Percentiles rank a stretch among this genome's conserved stretches.
phyloP scores from a whole-genome alignment of 2,888 invertebrate genomes.

The Lasius platythorax region DNA sequence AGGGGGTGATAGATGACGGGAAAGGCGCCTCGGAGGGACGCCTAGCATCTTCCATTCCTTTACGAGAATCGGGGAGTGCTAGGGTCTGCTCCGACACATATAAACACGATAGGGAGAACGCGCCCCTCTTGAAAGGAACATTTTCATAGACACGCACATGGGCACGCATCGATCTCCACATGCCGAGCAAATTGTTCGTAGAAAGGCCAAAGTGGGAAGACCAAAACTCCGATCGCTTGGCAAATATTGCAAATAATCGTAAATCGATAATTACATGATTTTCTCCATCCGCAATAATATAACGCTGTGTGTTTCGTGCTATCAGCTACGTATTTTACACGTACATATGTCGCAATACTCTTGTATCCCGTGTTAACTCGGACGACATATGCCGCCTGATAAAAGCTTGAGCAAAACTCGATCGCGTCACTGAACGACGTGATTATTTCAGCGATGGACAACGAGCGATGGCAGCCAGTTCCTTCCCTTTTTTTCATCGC shows the following conservation, averaged over 20 bases:
- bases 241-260: constrained; percentile 33
- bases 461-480: not conserved
- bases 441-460: not conserved
- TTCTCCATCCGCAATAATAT: not conserved
- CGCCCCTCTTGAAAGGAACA: constrained; percentile 58
- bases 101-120: constrained; percentile 57
- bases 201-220: not conserved
- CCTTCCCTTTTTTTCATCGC: constrained; percentile 5
- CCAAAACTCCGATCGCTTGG: constrained; percentile 20
- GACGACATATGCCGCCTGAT: not conserved
- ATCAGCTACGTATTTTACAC: not conserved
- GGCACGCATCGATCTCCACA: constrained; percentile 45
- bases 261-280: constrained; percentile 24
- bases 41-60: constrained; percentile 76
- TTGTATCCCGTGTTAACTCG: constrained; percentile 11
- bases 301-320: not conserved
- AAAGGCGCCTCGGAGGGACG: constrained; percentile 77
- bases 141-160: constrained; percentile 61
- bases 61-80: constrained; percentile 64
- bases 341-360: not conserved
- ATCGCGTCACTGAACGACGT: not conserved
- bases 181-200: constrained; percentile 22
- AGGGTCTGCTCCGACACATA: constrained; percentile 61
- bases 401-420: not conserved
- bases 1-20: constrained; percentile 75